A percentile compares a stretch with the other conserved stretches of the same genome.
Conservation (phyloP, 1,140 invertebrate genomes). For the Drosophila nigromelanica region DNA sequence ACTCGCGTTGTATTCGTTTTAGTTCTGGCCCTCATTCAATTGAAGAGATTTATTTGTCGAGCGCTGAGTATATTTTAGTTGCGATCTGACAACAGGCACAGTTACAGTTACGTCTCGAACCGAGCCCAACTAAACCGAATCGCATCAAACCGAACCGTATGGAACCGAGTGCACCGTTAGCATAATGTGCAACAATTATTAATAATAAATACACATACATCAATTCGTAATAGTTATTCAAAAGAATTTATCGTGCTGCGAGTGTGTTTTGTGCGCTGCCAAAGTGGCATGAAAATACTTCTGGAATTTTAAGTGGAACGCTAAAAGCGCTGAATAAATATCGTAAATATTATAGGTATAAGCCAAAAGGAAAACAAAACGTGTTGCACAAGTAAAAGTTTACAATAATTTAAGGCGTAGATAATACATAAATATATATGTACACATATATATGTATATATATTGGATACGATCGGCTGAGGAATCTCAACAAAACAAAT, state of each 20-base stretch:
- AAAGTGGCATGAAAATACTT: constrained; percentile 55
- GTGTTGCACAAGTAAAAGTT: constrained; percentile 53
- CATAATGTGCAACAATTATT: constrained; percentile 25
- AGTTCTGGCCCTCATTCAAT: constrained; percentile 71
- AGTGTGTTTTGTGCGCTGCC: constrained; percentile 14
- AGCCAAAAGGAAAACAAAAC: constrained; percentile 24
- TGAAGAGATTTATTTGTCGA: constrained; percentile 73
- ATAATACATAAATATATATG: constrained; percentile 4
- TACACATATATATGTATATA: constrained; percentile 32
- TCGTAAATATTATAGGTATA: constrained; percentile 19
- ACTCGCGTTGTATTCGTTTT: constrained; percentile 62
- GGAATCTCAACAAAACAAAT: constrained; percentile 22
- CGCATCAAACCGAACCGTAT: not conserved
- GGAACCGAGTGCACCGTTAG: constrained; percentile 12
- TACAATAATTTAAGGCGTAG: constrained; percentile 39
- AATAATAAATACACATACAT: constrained; percentile 14
- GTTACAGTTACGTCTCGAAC: constrained; percentile 43
- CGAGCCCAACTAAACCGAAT: constrained; percentile 1
- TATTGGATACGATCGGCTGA: constrained; percentile 49
- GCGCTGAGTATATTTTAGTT: constrained; percentile 50
- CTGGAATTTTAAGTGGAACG: constrained; percentile 72
- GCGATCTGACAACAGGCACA: constrained; percentile 54
- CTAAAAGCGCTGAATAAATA: constrained; percentile 37
- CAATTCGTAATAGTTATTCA: constrained; percentile 15
- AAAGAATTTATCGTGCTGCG: constrained; percentile 14